phyloP scores from a whole-genome alignment of 2,888 invertebrate genomes.

The Agonopterix arenella region DNA sequence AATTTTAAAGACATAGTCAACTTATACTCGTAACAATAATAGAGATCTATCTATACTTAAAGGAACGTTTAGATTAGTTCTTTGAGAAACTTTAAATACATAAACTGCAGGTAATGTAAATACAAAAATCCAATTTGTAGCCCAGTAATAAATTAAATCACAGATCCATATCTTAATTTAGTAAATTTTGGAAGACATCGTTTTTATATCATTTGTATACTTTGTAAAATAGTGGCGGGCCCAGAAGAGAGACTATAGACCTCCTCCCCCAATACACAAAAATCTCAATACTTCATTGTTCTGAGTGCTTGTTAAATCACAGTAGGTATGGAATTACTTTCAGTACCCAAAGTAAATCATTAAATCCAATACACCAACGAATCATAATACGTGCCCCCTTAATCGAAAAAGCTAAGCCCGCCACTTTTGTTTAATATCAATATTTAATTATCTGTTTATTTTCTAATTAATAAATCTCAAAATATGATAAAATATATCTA shows the following conservation, averaged over 20 bases:
- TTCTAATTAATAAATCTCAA: conserved; percentile 54
- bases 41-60: conserved; percentile 73
- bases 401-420: too few species aligned
- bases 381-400: too few species aligned
- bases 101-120: conserved; percentile 10
- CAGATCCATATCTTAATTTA: conserved; percentile 69
- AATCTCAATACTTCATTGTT: conserved; percentile 17
- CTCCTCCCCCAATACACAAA: conserved; percentile 16
- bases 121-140: conserved; percentile 32
- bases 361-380: too few species aligned
- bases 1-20: conserved; percentile 15
- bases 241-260: background rate
- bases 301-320: too few species aligned
- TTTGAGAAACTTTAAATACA: conserved; percentile 41
- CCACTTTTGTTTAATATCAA: conserved; percentile 9
- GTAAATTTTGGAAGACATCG: conserved; percentile 44
- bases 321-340: too few species aligned
- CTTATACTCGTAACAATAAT: conserved; percentile 59
- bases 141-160: conserved; percentile 73
- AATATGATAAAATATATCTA: conserved; percentile 42
- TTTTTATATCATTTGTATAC: conserved; percentile 17
- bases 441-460: conserved; percentile 35
- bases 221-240: background rate
- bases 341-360: too few species aligned
- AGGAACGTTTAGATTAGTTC: conserved; percentile 70